A percentile compares a stretch with the other conserved stretches of the same genome.
These are phyloP conservation scores for Dascyllus trimaculatus DNA, from an alignment of 2,113 vertebrate species.

Conservation along the genomic window DNA sequence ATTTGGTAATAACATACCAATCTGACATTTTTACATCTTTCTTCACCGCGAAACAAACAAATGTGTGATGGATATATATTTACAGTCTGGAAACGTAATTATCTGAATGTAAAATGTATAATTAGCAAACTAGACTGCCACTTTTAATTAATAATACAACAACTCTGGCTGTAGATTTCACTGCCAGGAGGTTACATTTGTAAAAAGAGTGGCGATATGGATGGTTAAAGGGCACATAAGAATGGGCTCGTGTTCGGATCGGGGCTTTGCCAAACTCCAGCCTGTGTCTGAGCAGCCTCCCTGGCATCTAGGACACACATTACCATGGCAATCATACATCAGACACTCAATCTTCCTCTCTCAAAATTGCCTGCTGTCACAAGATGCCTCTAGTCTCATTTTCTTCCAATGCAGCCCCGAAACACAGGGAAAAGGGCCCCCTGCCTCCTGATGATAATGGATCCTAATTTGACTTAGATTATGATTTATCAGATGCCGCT, in stretches of 20 bases:
- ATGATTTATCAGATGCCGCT: conserved; percentile 75
- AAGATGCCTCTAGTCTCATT: conserved; percentile 65
- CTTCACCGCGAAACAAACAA: background rate
- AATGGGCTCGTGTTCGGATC: conserved; percentile 11
- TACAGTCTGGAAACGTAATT: background rate
- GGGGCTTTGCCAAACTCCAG: conserved; percentile 11
- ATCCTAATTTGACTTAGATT: conserved; percentile 77
- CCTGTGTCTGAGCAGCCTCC: conserved; percentile 25
- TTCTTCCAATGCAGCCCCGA: conserved; percentile 42
- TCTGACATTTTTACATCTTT: conserved; percentile 8
- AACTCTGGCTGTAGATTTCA: background rate
- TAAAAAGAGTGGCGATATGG: background rate
- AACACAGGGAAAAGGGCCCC: conserved; percentile 54
- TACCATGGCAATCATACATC: conserved; percentile 60
- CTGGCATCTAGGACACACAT: conserved; percentile 50
- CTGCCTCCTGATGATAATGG: conserved; percentile 71
- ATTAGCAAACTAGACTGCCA: too few relatives aligned
- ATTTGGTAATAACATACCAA: conserved; percentile 13
- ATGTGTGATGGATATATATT: background rate
- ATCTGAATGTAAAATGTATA: background rate
- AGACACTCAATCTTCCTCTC: conserved; percentile 46
- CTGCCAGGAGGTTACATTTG: background rate
- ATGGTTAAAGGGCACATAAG: conserved; percentile 3
- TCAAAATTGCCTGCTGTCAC: conserved; percentile 71
- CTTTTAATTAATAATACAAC: too few relatives aligned